Evolutionary conservation across 1,140 invertebrate species (phyloP), one percentile per base, ranked within the genome.

Genomic region (Pseudomyrmex concolor): DNA sequence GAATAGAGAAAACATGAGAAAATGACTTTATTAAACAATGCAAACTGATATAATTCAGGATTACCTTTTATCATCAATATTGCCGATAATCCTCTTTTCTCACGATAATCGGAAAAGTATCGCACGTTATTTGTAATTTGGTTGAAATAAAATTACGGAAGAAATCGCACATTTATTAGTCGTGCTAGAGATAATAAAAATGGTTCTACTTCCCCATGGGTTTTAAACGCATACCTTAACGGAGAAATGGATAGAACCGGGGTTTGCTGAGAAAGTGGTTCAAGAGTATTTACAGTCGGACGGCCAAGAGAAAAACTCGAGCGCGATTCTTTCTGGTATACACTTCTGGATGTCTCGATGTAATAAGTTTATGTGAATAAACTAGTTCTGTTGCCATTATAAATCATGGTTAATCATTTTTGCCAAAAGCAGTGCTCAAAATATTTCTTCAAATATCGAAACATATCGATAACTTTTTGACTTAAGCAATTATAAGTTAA

Each of bases 211-310:
- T 25, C 17, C 3, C 7, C 8, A 7, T 19, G 9, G 12, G 5
- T 19, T 63, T 66, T 77, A 19, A 67, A 55, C 25, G n/a, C 34
- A 34, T 17, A 19, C 13, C n/a, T 19, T 19, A 67, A 77, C 15
- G 22, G 17, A 67, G 25, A 77, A 13, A 77, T 13, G n/a, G n/a
- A 67, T 55, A 54, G 67, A 66, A 54, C 3, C 4, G 5, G 25
- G 5, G 25, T 43, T 51, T 51, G 25, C 48, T 51, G 54, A 66
- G n/a, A 50, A 66, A 63, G 22, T 76, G 3, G 17, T 66, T 66
- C 8, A 51, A 76, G 60, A 17, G 19, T 19, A 13, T 64, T 34
- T 66, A 76, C 51, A 19, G 22, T 17, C 2, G 17, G 45, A 50
- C 17, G 12, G 64, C 7, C 17, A 13, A 51, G 66, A 51, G 10